Evolutionary conservation across 2,888 invertebrate genomes (phyloP).

Genomic region (Oligia latruncula): DNA sequence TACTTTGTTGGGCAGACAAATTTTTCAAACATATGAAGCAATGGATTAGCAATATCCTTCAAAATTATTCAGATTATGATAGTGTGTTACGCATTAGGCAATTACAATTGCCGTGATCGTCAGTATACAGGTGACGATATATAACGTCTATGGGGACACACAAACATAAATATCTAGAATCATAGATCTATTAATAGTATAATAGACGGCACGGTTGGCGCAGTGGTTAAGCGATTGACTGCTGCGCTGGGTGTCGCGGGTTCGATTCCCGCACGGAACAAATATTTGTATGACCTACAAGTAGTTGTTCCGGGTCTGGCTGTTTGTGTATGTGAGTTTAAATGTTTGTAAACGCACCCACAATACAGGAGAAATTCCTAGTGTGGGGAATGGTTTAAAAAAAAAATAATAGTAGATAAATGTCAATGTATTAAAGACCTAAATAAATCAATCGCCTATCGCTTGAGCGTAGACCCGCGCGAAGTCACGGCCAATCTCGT

Average conservation of each 20-base stretch:
- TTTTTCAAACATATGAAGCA: not conserved
- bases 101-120: not conserved
- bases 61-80: too few relatives aligned
- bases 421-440: not conserved
- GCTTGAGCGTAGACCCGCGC: slow-evolving; percentile 50
- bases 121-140: not conserved
- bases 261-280: too few relatives aligned
- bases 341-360: too few relatives aligned
- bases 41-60: not conserved
- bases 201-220: too few relatives aligned
- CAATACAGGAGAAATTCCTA: too few relatives aligned
- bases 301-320: too few relatives aligned
- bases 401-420: not conserved
- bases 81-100: too few relatives aligned
- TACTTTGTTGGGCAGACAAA: not conserved
- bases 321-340: too few relatives aligned
- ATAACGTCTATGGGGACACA: not conserved
- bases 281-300: too few relatives aligned
- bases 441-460: slow-evolving; percentile 6
- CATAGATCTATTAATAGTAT: not conserved
- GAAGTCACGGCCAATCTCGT: slow-evolving; percentile 82
- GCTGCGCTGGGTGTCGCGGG: too few relatives aligned
- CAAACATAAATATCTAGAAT: not conserved
- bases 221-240: too few relatives aligned
- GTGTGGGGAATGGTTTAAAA: too few relatives aligned